Base-by-base conservation (phyloP, 2,113 vertebrate genomes). In the Grallaria varia region DNA sequence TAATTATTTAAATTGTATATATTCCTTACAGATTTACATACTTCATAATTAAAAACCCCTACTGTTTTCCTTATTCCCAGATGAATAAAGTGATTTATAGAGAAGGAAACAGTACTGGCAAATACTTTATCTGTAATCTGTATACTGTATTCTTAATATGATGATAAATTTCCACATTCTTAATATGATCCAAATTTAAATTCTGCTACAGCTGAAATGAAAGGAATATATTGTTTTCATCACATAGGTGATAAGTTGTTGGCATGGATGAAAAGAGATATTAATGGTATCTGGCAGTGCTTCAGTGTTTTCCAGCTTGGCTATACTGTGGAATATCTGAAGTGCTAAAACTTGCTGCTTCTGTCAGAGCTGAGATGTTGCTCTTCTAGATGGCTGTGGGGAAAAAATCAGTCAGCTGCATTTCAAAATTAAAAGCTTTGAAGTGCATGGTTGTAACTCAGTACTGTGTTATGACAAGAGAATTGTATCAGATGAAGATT, bases 181-280 rank as follows among this genome's bases (percentile, higher is more conserved):
- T 84, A 75, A 18, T 39, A 23, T 62, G 84, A 60, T 18, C 67
- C 21, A 69, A 77, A 83, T 80, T 85, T 62, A 82, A 62, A 55
- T 88, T 62, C 39, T 88, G 42, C 47, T 84, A 4, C 67, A 77
- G 55, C 67, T 83, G 84, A 75, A 77, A 81, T 80, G 63, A 69
- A 85, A 42, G 49, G n/a, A 62, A 28, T 91, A 58, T 62, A 63
- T 85, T 96, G 77, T 92, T 91, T 95, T 90, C 63, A 83, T 91
- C 89, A 84, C 39, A 45, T 49, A 80, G 50, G 63, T 95, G 87
- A 91, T 14, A n/a, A 96, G 78, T 80, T 94, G 58, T 84, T 96
- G 89, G 84, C 82, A 58, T 0, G 2, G 28, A 84, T 83, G 45
- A 72, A 90, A 66, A 66, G 55, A 42, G 64, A 47, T 95, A 73